phyloP scores from a whole-genome alignment of 2,888 invertebrate species.

The Scaptodrosophila latifasciaeformis region DNA sequence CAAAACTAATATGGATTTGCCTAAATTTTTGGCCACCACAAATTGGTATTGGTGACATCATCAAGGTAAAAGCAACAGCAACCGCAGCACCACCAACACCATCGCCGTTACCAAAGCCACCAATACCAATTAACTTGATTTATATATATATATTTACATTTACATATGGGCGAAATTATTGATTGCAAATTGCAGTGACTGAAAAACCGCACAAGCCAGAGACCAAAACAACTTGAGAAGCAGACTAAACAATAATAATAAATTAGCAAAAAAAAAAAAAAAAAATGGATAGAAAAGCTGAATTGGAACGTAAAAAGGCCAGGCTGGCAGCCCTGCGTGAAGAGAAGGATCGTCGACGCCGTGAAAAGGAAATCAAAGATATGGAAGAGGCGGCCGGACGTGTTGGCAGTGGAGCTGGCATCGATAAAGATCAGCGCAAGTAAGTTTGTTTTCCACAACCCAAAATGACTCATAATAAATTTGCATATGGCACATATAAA shows the following conservation, averaged over 20 bases:
- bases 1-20: not conserved
- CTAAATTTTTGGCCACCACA: not conserved
- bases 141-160: not conserved
- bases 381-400: constrained; percentile 81
- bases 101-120: not conserved
- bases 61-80: constrained; percentile 21
- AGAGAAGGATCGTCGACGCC: constrained; percentile 89
- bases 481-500: too few relatives aligned
- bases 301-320: constrained; percentile 93
- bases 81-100: not conserved
- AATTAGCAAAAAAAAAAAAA: constrained; percentile 7
- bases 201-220: not conserved
- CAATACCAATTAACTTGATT: not conserved
- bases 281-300: constrained; percentile 87
- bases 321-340: constrained; percentile 92
- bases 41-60: constrained; percentile 59
- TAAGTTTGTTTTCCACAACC: too few relatives aligned
- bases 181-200: constrained; percentile 1
- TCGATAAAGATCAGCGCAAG: constrained; percentile 75
- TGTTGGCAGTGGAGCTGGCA: constrained; percentile 66
- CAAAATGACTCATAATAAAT: too few relatives aligned
- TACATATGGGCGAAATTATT: not conserved
- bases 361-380: constrained; percentile 92
- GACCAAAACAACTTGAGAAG: not conserved
- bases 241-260: not conserved